A percentile compares a stretch with the other conserved stretches of the same genome.
phyloP scores from a whole-genome alignment of 2,888 invertebrate species.

The Apomyelois bistriatella region DNA sequence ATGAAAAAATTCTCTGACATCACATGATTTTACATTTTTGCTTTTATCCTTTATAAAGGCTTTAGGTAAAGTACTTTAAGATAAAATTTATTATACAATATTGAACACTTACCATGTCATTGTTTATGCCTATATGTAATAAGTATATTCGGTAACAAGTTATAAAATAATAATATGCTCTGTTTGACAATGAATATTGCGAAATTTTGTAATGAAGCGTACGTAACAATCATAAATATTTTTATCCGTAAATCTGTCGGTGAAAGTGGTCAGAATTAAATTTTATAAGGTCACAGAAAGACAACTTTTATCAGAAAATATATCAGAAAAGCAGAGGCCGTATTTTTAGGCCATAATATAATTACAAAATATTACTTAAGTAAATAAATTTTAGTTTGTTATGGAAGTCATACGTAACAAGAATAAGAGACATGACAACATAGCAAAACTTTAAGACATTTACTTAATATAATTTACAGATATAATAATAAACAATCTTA shows the following conservation, averaged over 20 bases:
- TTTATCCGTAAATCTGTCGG: slow-evolving; percentile 18
- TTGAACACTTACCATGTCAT: neutral
- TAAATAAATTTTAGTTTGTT: slow-evolving; percentile 18
- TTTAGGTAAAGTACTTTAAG: neutral
- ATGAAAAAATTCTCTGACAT: too few species aligned
- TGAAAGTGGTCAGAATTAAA: slow-evolving; percentile 16
- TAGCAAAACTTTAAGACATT: slow-evolving; percentile 30
- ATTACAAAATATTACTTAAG: slow-evolving; percentile 26
- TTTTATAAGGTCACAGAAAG: neutral
- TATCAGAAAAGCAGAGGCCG: slow-evolving; percentile 26
- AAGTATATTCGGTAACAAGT: slow-evolving; percentile 15
- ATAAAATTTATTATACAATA: neutral
- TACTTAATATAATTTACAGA: slow-evolving; percentile 45
- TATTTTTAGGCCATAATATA: slow-evolving; percentile 22
- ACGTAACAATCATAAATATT: slow-evolving; percentile 9
- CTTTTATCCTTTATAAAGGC: too few species aligned
- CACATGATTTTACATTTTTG: too few species aligned
- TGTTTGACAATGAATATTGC: slow-evolving; percentile 6
- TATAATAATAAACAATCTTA: slow-evolving; percentile 34
- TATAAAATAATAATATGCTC: slow-evolving; percentile 6
- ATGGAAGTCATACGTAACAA: neutral
- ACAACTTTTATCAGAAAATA: slow-evolving; percentile 17
- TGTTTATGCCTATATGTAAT: neutral
- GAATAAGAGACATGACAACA: slow-evolving; percentile 1
- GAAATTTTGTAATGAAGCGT: slow-evolving; percentile 1